Evolutionary conservation across 2,888 invertebrate species (phyloP).

Genomic region (Patella ulyssiponensis): DNA sequence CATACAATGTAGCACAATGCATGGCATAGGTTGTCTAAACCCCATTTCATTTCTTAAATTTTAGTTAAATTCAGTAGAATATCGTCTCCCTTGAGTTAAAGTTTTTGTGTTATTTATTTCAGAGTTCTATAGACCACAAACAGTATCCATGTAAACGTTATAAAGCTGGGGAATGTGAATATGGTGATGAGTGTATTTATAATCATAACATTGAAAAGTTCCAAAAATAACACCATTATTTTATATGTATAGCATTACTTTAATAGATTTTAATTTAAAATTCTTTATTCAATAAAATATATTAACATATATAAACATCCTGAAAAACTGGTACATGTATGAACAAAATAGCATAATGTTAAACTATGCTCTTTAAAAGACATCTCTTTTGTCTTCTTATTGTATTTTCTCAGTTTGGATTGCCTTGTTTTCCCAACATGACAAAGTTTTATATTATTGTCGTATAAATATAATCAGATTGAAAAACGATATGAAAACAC

Average conservation of each 20-base stretch:
- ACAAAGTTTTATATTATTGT: no score
- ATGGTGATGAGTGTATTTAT: slow-evolving; percentile 29
- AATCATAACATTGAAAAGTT: slow-evolving; percentile 15
- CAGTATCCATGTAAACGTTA: slow-evolving; percentile 32
- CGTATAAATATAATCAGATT: no score
- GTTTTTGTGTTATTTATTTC: neutral
- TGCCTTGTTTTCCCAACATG: no score
- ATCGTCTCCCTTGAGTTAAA: neutral
- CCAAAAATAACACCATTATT: no score
- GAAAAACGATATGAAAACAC: no score
- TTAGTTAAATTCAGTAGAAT: neutral
- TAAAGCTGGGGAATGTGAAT: slow-evolving; percentile 27
- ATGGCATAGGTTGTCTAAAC: no score
- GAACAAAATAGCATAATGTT: no score
- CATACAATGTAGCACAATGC: no score
- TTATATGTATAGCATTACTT: neutral
- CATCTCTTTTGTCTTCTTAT: no score
- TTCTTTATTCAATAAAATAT: neutral
- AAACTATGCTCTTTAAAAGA: no score
- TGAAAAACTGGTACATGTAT: neutral
- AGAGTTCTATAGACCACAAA: slow-evolving; percentile 16
- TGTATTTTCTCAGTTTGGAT: no score
- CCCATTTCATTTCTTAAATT: neutral
- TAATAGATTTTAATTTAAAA: no score
- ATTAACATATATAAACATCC: neutral